Evolutionary conservation across 2,888 invertebrate genomes (phyloP).

Genomic region (Melieria picta): DNA sequence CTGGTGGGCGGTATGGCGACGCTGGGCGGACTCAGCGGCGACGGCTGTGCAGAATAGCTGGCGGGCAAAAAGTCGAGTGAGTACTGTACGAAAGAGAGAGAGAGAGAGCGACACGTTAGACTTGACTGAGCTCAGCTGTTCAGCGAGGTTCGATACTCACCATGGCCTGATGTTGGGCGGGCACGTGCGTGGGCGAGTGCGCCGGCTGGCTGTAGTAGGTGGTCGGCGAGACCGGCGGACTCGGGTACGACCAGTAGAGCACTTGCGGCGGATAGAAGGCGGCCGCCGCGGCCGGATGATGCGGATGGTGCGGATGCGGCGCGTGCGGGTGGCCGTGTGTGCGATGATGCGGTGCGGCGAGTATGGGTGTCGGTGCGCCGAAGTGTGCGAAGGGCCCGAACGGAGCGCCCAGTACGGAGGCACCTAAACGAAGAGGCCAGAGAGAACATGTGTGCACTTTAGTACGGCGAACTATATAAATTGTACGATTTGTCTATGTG

Average conservation of each 20-base stretch:
- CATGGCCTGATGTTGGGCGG: constrained; percentile 56
- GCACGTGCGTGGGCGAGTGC: constrained; percentile 59
- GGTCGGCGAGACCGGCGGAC: constrained; percentile 93
- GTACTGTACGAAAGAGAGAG: constrained; percentile 48
- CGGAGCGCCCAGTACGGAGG: constrained; percentile 69
- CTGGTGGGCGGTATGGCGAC: constrained; percentile 45
- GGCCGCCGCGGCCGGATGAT: constrained; percentile 62
- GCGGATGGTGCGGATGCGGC: constrained; percentile 64
- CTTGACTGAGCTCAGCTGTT: neutral
- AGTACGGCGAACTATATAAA: too few relatives aligned
- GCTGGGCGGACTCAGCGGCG: constrained; percentile 54
- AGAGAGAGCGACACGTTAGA: neutral
- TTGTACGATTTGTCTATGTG: too few relatives aligned
- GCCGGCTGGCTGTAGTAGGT: constrained; percentile 79
- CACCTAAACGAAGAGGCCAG: constrained; percentile 65
- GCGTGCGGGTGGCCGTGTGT: constrained; percentile 67
- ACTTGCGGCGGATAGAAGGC: constrained; percentile 73
- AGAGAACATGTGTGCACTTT: too few relatives aligned
- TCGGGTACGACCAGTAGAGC: constrained; percentile 94
- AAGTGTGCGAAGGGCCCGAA: constrained; percentile 66
- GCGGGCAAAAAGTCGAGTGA: constrained; percentile 58
- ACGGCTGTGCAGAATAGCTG: constrained; percentile 48
- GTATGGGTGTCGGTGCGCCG: constrained; percentile 66
- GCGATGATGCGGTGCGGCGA: constrained; percentile 64
- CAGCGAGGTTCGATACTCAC: constrained; percentile 47